Evolutionary conservation across 2,113 vertebrate species (phyloP).

Genomic region (Cephalopterus ornatus): DNA sequence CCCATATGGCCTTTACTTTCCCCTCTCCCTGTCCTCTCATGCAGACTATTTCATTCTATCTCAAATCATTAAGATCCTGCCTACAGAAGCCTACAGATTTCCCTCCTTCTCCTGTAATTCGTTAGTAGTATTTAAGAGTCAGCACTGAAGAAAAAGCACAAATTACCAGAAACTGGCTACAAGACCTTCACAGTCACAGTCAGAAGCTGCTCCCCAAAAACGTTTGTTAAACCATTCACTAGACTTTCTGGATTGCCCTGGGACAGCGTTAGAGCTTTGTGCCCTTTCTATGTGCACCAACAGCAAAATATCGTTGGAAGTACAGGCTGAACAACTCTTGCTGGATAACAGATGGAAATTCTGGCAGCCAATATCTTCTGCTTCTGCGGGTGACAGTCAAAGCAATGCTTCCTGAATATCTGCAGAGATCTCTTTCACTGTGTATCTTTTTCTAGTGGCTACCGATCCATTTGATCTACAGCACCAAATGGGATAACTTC

Average conservation of each 20-base stretch:
- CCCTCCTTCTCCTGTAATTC: background rate
- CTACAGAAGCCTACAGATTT: background rate
- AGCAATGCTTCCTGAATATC: background rate
- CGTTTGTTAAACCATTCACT: background rate
- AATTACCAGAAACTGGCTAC: background rate
- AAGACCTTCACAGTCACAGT: background rate
- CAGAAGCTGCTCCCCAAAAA: background rate
- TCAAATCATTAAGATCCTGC: background rate
- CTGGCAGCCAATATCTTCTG: background rate
- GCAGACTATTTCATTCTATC: background rate
- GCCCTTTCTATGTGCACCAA: background rate
- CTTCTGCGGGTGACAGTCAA: background rate
- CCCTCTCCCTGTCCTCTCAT: background rate
- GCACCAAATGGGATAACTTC: background rate
- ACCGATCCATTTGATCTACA: background rate
- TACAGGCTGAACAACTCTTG: background rate
- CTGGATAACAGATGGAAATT: background rate
- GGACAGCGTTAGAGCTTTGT: background rate
- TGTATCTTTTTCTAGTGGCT: background rate
- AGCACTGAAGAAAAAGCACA: background rate
- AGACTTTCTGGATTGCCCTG: background rate
- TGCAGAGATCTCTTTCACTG: background rate
- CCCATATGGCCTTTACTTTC: background rate
- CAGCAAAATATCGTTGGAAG: background rate
- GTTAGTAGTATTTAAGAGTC: background rate